A percentile compares a stretch with the other conserved stretches of the same genome.
Evolutionary conservation across 2,797 vertebrate species (phyloP).

Genomic region (Threskiornis aethiopicus): DNA sequence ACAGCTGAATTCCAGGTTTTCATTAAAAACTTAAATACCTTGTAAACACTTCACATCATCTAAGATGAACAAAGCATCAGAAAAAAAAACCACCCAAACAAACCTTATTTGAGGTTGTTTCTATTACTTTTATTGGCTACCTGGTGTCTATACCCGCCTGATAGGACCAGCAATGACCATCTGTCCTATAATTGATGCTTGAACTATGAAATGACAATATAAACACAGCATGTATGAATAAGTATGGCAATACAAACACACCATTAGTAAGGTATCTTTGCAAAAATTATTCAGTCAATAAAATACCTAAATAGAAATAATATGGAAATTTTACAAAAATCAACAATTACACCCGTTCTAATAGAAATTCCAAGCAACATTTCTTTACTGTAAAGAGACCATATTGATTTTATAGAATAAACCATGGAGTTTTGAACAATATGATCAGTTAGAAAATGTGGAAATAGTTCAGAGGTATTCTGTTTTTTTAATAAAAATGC

Average conservation of each 20-base stretch:
- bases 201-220: not conserved
- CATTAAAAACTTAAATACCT: not conserved
- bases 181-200: not conserved
- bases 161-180: not conserved
- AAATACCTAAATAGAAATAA: not conserved
- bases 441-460: not conserved
- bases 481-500: not conserved
- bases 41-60: not conserved
- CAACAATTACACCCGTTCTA: not conserved
- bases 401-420: not conserved
- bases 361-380: not conserved
- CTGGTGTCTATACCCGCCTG: not conserved
- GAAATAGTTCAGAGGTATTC: not conserved
- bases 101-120: not conserved
- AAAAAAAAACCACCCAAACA: not conserved
- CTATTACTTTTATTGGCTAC: not conserved
- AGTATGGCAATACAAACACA: not conserved
- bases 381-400: not conserved
- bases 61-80: not conserved
- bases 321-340: not conserved
- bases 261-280: not conserved
- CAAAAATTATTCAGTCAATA: not conserved
- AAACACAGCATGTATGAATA: no score
- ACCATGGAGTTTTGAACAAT: not conserved
- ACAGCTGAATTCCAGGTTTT: not conserved